These are phyloP conservation scores for Magallana nippona DNA, from an alignment of 2,888 invertebrate genomes.

Conservation along the genomic window DNA sequence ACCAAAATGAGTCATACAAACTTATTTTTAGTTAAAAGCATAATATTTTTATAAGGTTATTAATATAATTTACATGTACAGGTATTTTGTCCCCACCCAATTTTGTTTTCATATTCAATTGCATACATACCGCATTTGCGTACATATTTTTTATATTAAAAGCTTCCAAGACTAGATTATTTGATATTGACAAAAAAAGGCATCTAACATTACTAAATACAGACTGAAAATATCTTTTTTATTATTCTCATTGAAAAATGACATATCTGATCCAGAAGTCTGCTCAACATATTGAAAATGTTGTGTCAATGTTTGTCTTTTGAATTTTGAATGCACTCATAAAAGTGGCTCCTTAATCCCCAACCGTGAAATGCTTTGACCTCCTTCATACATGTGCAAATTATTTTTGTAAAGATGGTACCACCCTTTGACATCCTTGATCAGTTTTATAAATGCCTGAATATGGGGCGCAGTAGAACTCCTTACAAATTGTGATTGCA, in stretches of 20 bases:
- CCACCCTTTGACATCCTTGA: neutral
- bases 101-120: too few species aligned
- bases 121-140: too few species aligned
- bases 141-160: too few species aligned
- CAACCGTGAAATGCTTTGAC: slow-evolving; percentile 6
- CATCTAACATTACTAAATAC: neutral
- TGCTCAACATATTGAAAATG: neutral
- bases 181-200: neutral
- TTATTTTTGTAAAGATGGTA: neutral
- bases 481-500: neutral
- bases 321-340: slow-evolving; percentile 4
- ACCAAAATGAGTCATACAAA: too few species aligned
- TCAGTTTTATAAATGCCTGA: neutral
- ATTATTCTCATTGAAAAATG: neutral
- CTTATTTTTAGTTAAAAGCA: too few species aligned
- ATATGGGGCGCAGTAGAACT: neutral
- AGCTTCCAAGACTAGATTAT: too few species aligned
- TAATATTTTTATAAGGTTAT: too few species aligned
- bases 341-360: neutral
- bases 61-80: too few species aligned
- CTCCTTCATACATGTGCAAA: neutral
- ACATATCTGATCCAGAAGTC: neutral
- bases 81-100: too few species aligned
- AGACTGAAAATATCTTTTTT: too few species aligned
- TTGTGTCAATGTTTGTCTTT: neutral